A percentile compares a stretch with the other conserved stretches of the same genome.
These are phyloP conservation scores for Drosophila testacea DNA, from an alignment of 2,888 invertebrate species.

Conservation along the genomic window DNA sequence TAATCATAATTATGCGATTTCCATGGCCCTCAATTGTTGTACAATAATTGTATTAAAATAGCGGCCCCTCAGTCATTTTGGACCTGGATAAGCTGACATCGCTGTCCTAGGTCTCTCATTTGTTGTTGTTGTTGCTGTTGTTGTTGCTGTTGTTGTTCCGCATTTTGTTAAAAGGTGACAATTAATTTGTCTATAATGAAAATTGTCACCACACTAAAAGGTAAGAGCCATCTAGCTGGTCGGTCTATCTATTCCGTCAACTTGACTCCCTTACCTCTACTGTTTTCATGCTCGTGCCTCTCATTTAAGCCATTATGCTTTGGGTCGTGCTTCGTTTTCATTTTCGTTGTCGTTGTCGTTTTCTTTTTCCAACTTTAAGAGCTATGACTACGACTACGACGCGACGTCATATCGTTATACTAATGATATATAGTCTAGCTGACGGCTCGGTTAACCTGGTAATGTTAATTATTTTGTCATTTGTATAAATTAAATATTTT, in stretches of 20 bases:
- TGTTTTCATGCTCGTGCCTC: slow-evolving; percentile 47
- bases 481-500: slow-evolving; percentile 77
- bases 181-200: slow-evolving; percentile 84
- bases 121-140: slow-evolving; percentile 1
- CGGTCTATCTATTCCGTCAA: not conserved
- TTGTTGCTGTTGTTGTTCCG: slow-evolving; percentile 13
- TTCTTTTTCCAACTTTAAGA: slow-evolving; percentile 22
- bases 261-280: not conserved
- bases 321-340: slow-evolving; percentile 30
- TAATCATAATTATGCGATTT: slow-evolving; percentile 82
- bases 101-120: slow-evolving; percentile 18
- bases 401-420: slow-evolving; percentile 44
- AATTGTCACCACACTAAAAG: slow-evolving; percentile 53
- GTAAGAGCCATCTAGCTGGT: slow-evolving; percentile 1
- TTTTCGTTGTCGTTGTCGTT: slow-evolving; percentile 1
- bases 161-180: slow-evolving; percentile 84
- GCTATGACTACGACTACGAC: not conserved
- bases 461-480: slow-evolving; percentile 81
- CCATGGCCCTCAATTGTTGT: slow-evolving; percentile 35
- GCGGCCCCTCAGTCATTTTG: slow-evolving; percentile 25
- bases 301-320: slow-evolving; percentile 45
- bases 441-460: slow-evolving; percentile 55
- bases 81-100: slow-evolving; percentile 14
- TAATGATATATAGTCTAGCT: slow-evolving; percentile 67
- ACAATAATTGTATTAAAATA: slow-evolving; percentile 63